These are phyloP conservation scores for Drosophila pseudoobscura DNA, from an alignment of 1,140 invertebrate genomes.

Conservation along the genomic window DNA sequence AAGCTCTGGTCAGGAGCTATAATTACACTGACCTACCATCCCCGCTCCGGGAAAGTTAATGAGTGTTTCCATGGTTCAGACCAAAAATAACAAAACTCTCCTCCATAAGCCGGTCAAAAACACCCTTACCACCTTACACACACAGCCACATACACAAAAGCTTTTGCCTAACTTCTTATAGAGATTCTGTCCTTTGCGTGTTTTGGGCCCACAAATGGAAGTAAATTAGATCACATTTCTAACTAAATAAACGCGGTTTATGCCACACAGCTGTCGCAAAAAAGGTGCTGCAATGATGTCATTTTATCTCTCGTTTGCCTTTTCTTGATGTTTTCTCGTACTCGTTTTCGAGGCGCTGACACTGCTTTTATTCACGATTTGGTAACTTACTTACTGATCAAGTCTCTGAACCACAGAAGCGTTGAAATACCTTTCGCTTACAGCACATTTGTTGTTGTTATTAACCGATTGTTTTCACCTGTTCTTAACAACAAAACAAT, in stretches of 20 bases:
- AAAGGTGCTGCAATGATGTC: constrained; percentile 59
- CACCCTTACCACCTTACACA: constrained; percentile 15
- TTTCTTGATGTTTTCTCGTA: constrained; percentile 24
- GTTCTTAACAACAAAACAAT: neutral
- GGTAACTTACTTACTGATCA: neutral
- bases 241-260: constrained; percentile 64
- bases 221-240: constrained; percentile 59
- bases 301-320: constrained; percentile 55
- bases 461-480: no score
- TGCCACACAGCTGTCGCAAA: constrained; percentile 51
- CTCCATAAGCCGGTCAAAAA: constrained; percentile 57
- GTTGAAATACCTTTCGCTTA: no score
- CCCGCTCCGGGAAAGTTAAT: constrained; percentile 31
- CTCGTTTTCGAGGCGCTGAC: constrained; percentile 1
- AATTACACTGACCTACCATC: constrained; percentile 48
- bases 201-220: constrained; percentile 56
- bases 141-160: constrained; percentile 16
- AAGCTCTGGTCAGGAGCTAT: constrained; percentile 53
- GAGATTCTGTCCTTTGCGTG: constrained; percentile 62
- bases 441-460: neutral
- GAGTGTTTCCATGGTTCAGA: constrained; percentile 47
- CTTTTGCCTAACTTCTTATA: constrained; percentile 12
- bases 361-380: no score
- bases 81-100: constrained; percentile 37
- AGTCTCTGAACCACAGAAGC: neutral